Percentiles rank a stretch among this genome's conserved stretches.
Conservation (phyloP, 2,113 vertebrate species). For the Heteronetta atricapilla region DNA sequence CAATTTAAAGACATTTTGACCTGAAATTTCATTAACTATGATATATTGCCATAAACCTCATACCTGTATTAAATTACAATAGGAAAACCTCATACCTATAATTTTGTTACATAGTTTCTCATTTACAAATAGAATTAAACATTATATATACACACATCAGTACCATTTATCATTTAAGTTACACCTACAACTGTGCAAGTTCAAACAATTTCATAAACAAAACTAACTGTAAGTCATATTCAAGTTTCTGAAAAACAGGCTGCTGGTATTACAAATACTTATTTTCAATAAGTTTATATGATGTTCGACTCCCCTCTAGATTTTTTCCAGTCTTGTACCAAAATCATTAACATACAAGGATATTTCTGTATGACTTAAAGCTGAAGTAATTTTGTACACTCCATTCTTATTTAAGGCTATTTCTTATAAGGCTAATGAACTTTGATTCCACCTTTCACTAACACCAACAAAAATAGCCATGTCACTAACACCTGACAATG, state of each 20-base stretch:
- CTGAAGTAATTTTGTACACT: constrained; percentile 43
- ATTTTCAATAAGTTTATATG: constrained; percentile 50
- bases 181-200: constrained; percentile 86
- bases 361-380: constrained; percentile 57
- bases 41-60: constrained; percentile 86
- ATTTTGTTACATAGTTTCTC: constrained; percentile 78
- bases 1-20: constrained; percentile 88
- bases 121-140: constrained; percentile 84
- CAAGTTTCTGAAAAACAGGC: constrained; percentile 81
- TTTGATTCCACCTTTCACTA: constrained; percentile 47
- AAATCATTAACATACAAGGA: constrained; percentile 16
- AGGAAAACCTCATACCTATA: constrained; percentile 79
- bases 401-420: constrained; percentile 73
- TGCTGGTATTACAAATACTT: constrained; percentile 82
- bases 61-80: constrained; percentile 85
- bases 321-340: constrained; percentile 19
- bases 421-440: constrained; percentile 69
- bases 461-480: constrained; percentile 40
- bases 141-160: constrained; percentile 83
- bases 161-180: constrained; percentile 84
- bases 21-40: constrained; percentile 83
- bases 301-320: constrained; percentile 44
- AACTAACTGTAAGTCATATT: constrained; percentile 82
- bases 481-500: constrained; percentile 8
- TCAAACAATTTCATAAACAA: constrained; percentile 85